Conservation (phyloP, 2,888 invertebrate species). For the Leptarthrus brevirostris region DNA sequence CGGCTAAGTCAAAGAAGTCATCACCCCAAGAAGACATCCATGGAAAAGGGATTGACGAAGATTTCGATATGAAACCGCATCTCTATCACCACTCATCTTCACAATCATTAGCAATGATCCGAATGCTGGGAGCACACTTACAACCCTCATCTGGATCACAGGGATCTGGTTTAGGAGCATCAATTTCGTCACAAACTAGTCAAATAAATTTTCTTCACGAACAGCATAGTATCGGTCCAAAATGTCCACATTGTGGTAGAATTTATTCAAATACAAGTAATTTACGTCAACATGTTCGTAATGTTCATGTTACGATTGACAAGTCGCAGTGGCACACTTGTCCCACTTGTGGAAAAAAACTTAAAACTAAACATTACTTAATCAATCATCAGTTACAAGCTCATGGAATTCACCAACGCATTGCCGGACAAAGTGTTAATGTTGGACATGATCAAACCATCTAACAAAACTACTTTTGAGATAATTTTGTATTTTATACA, state of each 20-base stretch:
- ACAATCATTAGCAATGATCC: conserved; percentile 34
- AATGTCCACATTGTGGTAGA: conserved; percentile 78
- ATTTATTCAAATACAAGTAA: conserved; percentile 80
- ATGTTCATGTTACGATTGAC: conserved; percentile 78
- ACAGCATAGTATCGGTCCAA: conserved; percentile 55
- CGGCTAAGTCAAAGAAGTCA: conserved; percentile 71
- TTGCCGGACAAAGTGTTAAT: conserved; percentile 24
- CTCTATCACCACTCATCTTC: conserved; percentile 28
- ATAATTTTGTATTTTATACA: conserved; percentile 8
- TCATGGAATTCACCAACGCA: conserved; percentile 77
- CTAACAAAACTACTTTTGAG: conserved; percentile 42
- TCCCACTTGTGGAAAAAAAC: conserved; percentile 79
- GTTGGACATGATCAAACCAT: conserved; percentile 38
- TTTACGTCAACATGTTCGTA: conserved; percentile 81
- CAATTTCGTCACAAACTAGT: background rate
- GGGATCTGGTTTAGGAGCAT: conserved; percentile 21
- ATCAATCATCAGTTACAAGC: conserved; percentile 82
- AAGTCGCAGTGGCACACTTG: conserved; percentile 79
- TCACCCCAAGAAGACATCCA: conserved; percentile 66
- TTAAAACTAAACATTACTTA: conserved; percentile 81
- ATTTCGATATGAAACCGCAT: conserved; percentile 14
- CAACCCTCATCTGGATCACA: conserved; percentile 4
- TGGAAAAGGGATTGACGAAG: background rate
- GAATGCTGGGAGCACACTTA: conserved; percentile 14
- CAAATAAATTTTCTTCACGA: conserved; percentile 24